A percentile compares a stretch with the other conserved stretches of the same genome.
Conservation (phyloP, 1,140 invertebrate species). For the honey bee (Apis mellifera) region Amel_HAv3.1 CM009931.2:17386501-17387000, state of each 20-base stretch:
- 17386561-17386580: neutral
- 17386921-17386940: constrained; percentile 9
- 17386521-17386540: neutral
- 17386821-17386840: neutral
- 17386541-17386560: neutral
- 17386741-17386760: neutral
- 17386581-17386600: too few species aligned
- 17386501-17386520: neutral
- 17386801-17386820: constrained; percentile 4
- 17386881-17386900: constrained; percentile 12
- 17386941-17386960: neutral
- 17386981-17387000: neutral
- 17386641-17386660: neutral
- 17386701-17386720: neutral
- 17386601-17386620: too few species aligned
- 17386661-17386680: neutral
- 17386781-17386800: neutral
- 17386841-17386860: constrained; percentile 11
- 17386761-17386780: constrained; percentile 18
- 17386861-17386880: constrained; percentile 6
- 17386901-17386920: constrained; percentile 3
- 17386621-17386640: neutral
- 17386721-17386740: neutral
- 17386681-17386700: neutral
- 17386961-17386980: neutral